Percentiles rank a stretch among this genome's conserved stretches.
Evolutionary conservation across 2,797 vertebrate species (phyloP).

Genomic region (Menidia menidia): DNA sequence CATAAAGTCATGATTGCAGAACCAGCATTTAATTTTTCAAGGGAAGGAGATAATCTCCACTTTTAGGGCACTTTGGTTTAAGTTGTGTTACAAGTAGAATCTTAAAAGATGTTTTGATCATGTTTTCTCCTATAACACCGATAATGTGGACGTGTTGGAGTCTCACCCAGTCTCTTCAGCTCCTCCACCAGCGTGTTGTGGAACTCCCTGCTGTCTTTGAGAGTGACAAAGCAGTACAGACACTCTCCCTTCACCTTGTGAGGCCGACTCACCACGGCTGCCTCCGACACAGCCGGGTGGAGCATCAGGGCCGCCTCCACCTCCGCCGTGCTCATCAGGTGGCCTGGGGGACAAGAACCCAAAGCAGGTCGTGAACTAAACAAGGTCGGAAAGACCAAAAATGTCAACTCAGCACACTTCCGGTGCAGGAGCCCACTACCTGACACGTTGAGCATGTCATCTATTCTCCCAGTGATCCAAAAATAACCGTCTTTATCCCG

Average conservation of each 20-base stretch:
- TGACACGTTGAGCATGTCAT: constrained; percentile 89
- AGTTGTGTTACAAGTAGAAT: too few species aligned
- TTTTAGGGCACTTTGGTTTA: too few species aligned
- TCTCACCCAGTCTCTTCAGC: constrained; percentile 82
- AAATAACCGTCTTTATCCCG: constrained; percentile 88
- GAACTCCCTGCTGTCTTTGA: constrained; percentile 81
- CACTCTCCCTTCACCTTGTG: constrained; percentile 84
- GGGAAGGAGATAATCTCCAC: too few species aligned
- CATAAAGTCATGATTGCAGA: too few species aligned
- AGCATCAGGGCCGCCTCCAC: constrained; percentile 83
- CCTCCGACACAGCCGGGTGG: constrained; percentile 78
- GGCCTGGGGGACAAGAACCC: constrained; percentile 67
- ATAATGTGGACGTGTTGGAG: not conserved
- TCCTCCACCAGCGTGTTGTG: constrained; percentile 75
- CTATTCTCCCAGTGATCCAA: constrained; percentile 89
- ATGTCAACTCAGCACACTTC: too few species aligned
- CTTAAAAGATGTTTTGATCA: not conserved
- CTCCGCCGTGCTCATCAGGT: constrained; percentile 86
- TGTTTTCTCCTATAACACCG: constrained; percentile 1
- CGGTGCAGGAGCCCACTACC: constrained; percentile 58
- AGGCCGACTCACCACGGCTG: constrained; percentile 81
- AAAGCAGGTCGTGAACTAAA: not conserved
- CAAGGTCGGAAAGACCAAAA: not conserved
- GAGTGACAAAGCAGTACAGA: constrained; percentile 86
- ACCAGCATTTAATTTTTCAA: too few species aligned